These are phyloP conservation scores for Epirrita christyi DNA, from an alignment of 2,888 invertebrate species.

Conservation along the genomic window DNA sequence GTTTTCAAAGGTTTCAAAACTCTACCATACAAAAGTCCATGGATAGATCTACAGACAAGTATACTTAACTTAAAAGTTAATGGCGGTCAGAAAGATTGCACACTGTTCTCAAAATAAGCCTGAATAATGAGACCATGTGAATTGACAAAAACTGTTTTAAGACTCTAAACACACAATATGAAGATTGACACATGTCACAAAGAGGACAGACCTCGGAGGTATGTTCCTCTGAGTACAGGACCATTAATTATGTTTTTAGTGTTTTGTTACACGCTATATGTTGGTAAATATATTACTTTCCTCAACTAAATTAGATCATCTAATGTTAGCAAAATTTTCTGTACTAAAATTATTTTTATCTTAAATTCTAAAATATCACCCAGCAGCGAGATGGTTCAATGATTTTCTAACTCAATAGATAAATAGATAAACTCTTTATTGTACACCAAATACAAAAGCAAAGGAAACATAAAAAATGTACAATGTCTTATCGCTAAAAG, in stretches of 20 bases:
- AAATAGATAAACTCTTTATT: too few relatives aligned
- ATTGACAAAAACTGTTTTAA: conserved; percentile 8
- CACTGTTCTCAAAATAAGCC: not conserved
- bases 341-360: too few relatives aligned
- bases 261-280: conserved; percentile 14
- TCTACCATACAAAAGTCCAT: not conserved
- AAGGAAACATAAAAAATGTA: too few relatives aligned
- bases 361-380: too few relatives aligned
- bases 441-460: too few relatives aligned
- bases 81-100: conserved; percentile 10
- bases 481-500: too few relatives aligned
- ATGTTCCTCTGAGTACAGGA: not conserved
- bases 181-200: conserved; percentile 16
- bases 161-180: not conserved
- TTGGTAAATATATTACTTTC: conserved; percentile 1
- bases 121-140: conserved; percentile 13
- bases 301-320: not conserved
- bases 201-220: not conserved
- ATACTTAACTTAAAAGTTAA: not conserved
- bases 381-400: too few relatives aligned
- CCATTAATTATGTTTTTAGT: conserved; percentile 12
- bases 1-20: not conserved
- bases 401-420: too few relatives aligned
- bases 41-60: not conserved
- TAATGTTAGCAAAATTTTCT: not conserved